Conservation (phyloP, 2,113 vertebrate species). For the Rhipidura dahli region DNA sequence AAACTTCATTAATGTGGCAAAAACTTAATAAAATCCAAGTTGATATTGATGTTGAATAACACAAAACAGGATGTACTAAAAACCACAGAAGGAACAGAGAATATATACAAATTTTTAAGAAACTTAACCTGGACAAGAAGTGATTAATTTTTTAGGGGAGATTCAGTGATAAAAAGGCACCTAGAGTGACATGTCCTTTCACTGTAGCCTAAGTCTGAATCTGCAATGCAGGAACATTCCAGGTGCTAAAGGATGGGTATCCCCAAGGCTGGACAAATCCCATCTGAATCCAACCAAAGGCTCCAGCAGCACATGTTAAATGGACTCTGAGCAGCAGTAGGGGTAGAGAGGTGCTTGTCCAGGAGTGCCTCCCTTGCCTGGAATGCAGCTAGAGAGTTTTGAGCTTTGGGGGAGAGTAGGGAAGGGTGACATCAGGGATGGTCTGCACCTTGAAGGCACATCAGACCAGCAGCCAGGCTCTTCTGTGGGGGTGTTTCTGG, state of each 20-base stretch:
- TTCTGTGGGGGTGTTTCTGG: neutral
- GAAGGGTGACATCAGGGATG: neutral
- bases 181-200: neutral
- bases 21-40: neutral
- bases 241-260: neutral
- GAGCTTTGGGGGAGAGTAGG: neutral
- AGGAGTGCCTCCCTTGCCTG: neutral
- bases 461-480: neutral
- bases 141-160: neutral
- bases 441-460: neutral
- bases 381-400: neutral
- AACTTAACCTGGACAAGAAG: neutral
- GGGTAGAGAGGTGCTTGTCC: neutral
- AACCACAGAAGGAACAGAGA: neutral
- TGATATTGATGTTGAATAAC: neutral
- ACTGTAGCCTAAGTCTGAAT: neutral
- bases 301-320: accelerated
- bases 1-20: neutral
- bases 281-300: neutral
- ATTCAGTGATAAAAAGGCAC: neutral
- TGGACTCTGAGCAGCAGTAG: neutral
- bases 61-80: neutral
- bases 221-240: neutral
- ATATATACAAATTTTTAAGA: neutral
- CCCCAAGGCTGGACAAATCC: neutral